Evolutionary conservation across 2,797 vertebrate species (phyloP).

Genomic region (Fratercula arctica): DNA sequence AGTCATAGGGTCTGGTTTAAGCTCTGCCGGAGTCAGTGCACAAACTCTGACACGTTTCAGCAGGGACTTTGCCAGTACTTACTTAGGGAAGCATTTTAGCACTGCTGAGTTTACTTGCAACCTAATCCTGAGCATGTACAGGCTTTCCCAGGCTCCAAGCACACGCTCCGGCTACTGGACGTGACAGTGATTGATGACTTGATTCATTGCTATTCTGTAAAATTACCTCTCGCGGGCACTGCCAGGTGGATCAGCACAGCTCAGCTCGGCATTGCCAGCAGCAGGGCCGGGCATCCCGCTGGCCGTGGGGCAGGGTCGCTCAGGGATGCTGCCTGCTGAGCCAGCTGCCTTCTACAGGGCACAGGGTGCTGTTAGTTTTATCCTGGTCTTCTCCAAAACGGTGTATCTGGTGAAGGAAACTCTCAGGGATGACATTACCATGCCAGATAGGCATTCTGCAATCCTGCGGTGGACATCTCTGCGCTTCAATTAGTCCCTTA

Average conservation of each 20-base stretch:
- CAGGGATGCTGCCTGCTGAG: background rate
- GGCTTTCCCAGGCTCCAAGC: slow-evolving; percentile 56
- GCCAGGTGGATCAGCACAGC: background rate
- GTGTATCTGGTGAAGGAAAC: background rate
- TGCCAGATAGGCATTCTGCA: slow-evolving; percentile 26
- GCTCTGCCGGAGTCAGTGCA: background rate
- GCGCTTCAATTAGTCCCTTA: slow-evolving; percentile 54
- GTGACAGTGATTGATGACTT: slow-evolving; percentile 66
- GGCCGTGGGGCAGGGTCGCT: slow-evolving; percentile 9
- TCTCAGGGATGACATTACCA: background rate
- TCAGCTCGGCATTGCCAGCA: background rate
- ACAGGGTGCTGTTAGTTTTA: background rate
- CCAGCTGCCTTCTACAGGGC: background rate
- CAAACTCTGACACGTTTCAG: slow-evolving; percentile 37
- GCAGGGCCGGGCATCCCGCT: background rate
- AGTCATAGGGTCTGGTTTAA: slow-evolving; percentile 29
- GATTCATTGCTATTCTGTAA: slow-evolving; percentile 52
- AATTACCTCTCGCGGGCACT: slow-evolving; percentile 14
- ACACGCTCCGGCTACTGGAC: slow-evolving; percentile 6
- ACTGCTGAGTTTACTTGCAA: slow-evolving; percentile 57
- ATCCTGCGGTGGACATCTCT: background rate
- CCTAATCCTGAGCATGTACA: slow-evolving; percentile 70
- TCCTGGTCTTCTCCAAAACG: background rate
- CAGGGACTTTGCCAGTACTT: slow-evolving; percentile 45
- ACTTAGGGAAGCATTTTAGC: slow-evolving; percentile 57